Base-by-base conservation (phyloP, 64 coral and sea anemone species). In the Orbicella faveolata region DNA sequence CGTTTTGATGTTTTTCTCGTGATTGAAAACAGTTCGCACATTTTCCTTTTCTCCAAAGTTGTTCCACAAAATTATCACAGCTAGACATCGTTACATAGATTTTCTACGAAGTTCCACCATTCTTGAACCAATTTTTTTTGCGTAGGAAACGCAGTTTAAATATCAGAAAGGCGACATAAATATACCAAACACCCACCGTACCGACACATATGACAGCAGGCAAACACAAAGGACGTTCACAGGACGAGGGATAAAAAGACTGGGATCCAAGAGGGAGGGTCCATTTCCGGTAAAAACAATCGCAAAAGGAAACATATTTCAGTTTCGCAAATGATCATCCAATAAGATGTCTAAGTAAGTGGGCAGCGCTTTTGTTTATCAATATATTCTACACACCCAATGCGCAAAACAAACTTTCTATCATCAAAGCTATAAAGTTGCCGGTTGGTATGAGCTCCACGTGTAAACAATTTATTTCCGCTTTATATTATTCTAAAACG, bases 11-110 rank as follows among this genome's bases (percentile, higher is more conserved):
- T 48, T 77, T 77, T 4, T 87, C 82, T 61, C 77, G 76, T 14
- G 90, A 87, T 34, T 86, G 83, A 87, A 92, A 92, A 80, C 90
- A 92, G 75, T 92, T 92, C 13, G 90, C 69, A 16, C 90, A 92
- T 73, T 92, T 92, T 73, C 90, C 90, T 39, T 92, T 92, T 52
- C 81, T 92, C 90, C 90, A 92, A 7, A 92, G 44, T 21, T 92
- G 75, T 79, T 92, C 90, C 3, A 75, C 90, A 87, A 87, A 92
- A 63, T 92, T 92, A 87, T 76, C 63, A 73, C 90, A 92, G 65
- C 55, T 76, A 77, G 90, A 87, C 90, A 92, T 92, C 70, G 9
- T 52, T 87, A 75, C 9, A 21, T 73, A 63, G n/a, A 35, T 77
- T 91, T n/a, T 52, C 41, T 62, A 67, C 30, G 2, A 34, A 6